These are phyloP conservation scores for Procavia capensis DNA, from an alignment of 2,113 vertebrate genomes.

Conservation along the genomic window DNA sequence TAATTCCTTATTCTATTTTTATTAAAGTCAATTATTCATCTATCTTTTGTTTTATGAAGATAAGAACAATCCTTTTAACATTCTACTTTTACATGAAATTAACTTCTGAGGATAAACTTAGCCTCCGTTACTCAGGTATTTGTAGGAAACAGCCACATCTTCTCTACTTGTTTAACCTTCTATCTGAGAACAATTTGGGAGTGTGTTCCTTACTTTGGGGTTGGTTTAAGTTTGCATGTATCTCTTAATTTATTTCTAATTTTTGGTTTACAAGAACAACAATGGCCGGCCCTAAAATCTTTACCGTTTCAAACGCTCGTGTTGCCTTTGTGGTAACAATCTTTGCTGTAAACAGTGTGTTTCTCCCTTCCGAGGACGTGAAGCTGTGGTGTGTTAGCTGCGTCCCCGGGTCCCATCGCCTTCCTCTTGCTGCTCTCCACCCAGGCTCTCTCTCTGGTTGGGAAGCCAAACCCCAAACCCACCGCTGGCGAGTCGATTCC, in stretches of 20 bases:
- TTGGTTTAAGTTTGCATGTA: not conserved
- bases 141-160: not conserved
- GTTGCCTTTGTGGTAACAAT: not conserved
- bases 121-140: not conserved
- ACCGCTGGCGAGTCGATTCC: no score
- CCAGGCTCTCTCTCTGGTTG: not conserved
- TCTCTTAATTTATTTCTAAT: conserved; percentile 36
- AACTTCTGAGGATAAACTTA: not conserved
- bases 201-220: not conserved
- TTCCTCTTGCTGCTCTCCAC: not conserved
- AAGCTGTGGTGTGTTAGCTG: not conserved
- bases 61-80: not conserved
- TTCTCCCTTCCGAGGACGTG: not conserved
- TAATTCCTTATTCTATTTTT: not conserved
- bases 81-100: not conserved
- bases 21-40: not conserved
- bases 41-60: not conserved
- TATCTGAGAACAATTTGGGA: not conserved
- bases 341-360: not conserved
- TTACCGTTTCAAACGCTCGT: not conserved
- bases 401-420: no score
- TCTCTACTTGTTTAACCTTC: not conserved
- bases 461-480: no score
- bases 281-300: not conserved
- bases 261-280: not conserved